These are phyloP conservation scores for Eulemur coronatus DNA, from an alignment of 2,797 vertebrate genomes.

Conservation along the genomic window DNA sequence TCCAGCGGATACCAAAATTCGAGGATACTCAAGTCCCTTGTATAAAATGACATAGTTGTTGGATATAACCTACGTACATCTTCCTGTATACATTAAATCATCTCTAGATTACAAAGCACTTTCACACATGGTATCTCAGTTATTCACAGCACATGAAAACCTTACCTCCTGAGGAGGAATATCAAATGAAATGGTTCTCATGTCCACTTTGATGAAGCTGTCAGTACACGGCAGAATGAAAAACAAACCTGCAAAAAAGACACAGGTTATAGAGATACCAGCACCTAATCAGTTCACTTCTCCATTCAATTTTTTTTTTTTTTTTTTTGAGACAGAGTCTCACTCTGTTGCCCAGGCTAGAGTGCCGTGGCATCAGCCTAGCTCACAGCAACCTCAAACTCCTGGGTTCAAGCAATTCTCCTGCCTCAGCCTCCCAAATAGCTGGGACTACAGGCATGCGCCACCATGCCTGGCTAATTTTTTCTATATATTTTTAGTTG, in stretches of 20 bases:
- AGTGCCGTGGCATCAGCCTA: no score
- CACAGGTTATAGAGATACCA: background rate
- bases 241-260: slow-evolving; percentile 90
- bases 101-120: background rate
- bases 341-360: no score
- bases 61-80: background rate
- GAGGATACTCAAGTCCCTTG: background rate
- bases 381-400: no score
- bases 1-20: background rate
- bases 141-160: background rate
- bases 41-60: background rate
- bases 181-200: slow-evolving; percentile 97
- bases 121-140: background rate
- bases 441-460: no score
- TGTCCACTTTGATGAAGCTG: slow-evolving; percentile 97
- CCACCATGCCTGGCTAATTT: no score
- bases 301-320: background rate
- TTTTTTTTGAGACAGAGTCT: no score
- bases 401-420: no score
- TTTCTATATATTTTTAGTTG: no score
- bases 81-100: background rate
- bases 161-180: slow-evolving; percentile 97
- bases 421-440: no score
- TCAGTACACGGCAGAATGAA: slow-evolving; percentile 97
- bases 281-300: background rate